Percentiles rank a stretch among this genome's conserved stretches.
phyloP scores from a whole-genome alignment of 2,113 vertebrate species.

The Podarcis cretensis region DNA sequence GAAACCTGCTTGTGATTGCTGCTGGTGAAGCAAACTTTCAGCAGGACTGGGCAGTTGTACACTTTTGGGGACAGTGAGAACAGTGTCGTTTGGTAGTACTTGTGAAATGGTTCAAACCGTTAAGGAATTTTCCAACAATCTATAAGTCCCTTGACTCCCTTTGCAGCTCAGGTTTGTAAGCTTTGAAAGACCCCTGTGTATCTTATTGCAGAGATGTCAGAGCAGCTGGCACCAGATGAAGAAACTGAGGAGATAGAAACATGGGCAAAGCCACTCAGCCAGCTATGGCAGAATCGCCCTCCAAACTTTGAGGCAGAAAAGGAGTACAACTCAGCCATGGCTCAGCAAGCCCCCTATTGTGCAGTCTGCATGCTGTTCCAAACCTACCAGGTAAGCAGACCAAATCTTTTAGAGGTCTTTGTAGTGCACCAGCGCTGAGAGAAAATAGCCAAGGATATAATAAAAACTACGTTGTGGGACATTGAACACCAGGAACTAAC shows the following conservation, averaged over 20 bases:
- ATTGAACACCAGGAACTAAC: no score
- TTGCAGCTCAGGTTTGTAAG: neutral
- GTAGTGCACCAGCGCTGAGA: neutral
- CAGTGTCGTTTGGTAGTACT: neutral
- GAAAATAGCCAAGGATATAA: neutral
- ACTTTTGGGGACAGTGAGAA: no score
- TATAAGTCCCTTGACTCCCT: neutral
- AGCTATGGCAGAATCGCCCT: conserved; percentile 91
- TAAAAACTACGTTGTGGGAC: no score
- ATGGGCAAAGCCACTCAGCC: conserved; percentile 90
- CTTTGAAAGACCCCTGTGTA: neutral
- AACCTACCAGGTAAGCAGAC: conserved; percentile 83
- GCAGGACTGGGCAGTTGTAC: neutral
- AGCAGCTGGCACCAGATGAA: conserved; percentile 84
- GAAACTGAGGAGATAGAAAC: conserved; percentile 88
- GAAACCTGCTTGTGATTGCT: neutral
- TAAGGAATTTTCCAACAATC: neutral
- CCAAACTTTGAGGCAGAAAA: conserved; percentile 87
- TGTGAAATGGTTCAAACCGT: neutral
- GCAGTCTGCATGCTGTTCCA: conserved; percentile 94
- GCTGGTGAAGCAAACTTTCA: neutral
- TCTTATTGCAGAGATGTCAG: conserved; percentile 80
- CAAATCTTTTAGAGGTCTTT: neutral
- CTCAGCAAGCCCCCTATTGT: conserved; percentile 89
- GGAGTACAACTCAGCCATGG: conserved; percentile 89